Conservation (phyloP, 2,888 invertebrate species). For the Eilema depressum region DNA sequence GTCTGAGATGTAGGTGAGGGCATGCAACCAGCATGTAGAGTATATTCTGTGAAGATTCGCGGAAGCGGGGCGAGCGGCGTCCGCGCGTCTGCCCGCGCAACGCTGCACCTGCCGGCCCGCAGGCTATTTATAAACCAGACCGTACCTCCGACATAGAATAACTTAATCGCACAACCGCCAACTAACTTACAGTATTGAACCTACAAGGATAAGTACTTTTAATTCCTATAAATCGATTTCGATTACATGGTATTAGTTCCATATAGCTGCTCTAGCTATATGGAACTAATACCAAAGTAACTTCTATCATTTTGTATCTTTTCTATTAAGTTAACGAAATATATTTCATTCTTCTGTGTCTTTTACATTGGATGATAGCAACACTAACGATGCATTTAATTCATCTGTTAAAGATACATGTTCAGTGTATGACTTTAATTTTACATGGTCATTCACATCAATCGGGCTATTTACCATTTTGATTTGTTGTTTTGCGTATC, state of each 20-base stretch:
- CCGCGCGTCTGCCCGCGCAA: slow-evolving; percentile 77
- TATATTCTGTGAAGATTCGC: slow-evolving; percentile 66
- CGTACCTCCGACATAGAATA: slow-evolving; percentile 73
- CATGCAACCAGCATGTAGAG: slow-evolving; percentile 34
- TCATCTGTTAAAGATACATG: background rate
- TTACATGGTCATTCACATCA: too few species aligned
- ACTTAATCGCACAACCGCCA: slow-evolving; percentile 52
- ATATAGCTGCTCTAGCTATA: background rate
- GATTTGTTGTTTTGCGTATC: too few species aligned
- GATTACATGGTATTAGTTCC: background rate
- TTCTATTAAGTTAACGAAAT: too few species aligned
- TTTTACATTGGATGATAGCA: background rate
- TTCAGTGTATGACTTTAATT: background rate
- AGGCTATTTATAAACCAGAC: slow-evolving; percentile 84
- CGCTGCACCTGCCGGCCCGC: slow-evolving; percentile 75
- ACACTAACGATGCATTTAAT: background rate
- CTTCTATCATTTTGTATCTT: too few species aligned
- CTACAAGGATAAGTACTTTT: slow-evolving; percentile 29
- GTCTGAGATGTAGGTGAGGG: slow-evolving; percentile 38
- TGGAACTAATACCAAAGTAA: too few species aligned
- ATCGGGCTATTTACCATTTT: too few species aligned
- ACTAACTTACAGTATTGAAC: slow-evolving; percentile 32
- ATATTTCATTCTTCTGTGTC: too few species aligned
- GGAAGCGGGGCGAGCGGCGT: slow-evolving; percentile 82
- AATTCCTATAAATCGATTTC: background rate